These are phyloP conservation scores for Drosophila kanapiae DNA, from an alignment of 1,140 invertebrate genomes.

Conservation along the genomic window DNA sequence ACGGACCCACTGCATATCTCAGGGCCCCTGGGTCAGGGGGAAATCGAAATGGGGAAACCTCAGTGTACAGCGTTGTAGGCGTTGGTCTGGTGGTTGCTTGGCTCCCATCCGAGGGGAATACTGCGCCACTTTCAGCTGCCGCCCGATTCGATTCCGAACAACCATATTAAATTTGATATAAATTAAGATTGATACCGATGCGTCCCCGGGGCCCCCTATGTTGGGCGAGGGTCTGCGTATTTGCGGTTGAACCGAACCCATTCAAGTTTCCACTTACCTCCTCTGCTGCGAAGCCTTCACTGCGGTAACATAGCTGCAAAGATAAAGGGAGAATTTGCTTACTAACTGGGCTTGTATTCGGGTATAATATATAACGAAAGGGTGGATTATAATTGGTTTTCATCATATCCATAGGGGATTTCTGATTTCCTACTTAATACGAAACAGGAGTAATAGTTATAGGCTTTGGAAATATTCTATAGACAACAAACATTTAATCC, in stretches of 20 bases:
- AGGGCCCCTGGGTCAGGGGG: not conserved
- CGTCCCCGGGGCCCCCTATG: conserved; percentile 26
- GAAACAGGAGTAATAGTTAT: not conserved
- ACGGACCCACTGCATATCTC: conserved; percentile 58
- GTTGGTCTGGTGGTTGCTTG: conserved; percentile 15
- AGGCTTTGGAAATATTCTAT: too few relatives aligned
- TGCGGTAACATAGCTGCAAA: conserved; percentile 32
- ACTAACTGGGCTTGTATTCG: not conserved
- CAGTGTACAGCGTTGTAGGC: conserved; percentile 36
- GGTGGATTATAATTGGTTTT: not conserved
- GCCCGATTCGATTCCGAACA: conserved; percentile 30
- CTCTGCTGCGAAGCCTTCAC: conserved; percentile 6
- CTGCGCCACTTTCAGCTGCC: conserved; percentile 16
- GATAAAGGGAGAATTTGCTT: conserved; percentile 9
- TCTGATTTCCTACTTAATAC: not conserved
- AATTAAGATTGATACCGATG: conserved; percentile 79
- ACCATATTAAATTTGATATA: conserved; percentile 76
- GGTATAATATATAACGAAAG: not conserved
- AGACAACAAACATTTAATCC: not conserved
- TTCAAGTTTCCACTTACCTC: conserved; percentile 52
- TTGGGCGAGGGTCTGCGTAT: not conserved
- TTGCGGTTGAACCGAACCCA: not conserved
- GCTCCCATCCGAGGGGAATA: conserved; percentile 53
- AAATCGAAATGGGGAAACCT: conserved; percentile 13
- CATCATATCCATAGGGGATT: not conserved